Conservation (phyloP, 2,797 vertebrate genomes). For the Chloroceryle amazona region DNA sequence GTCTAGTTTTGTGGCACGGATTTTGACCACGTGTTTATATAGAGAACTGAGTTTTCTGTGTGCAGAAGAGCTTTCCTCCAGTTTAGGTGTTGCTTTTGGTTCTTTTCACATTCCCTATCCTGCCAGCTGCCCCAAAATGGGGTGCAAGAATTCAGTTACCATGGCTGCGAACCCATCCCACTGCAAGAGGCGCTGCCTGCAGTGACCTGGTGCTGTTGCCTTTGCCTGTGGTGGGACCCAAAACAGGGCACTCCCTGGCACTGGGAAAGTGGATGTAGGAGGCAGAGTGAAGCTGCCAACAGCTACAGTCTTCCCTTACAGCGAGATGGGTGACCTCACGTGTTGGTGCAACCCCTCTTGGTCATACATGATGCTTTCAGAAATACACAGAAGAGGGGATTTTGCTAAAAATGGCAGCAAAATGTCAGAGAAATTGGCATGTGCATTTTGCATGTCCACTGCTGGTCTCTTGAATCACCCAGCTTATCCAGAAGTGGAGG, state of each 20-base stretch:
- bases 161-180: not conserved
- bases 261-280: not conserved
- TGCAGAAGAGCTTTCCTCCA: not conserved
- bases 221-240: not conserved
- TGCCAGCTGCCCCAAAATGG: not conserved
- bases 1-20: not conserved
- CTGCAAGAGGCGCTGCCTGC: not conserved
- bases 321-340: not conserved
- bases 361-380: not conserved
- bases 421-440: not conserved
- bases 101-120: not conserved
- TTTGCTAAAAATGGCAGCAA: not conserved
- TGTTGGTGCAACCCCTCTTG: not conserved
- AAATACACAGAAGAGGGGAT: not conserved
- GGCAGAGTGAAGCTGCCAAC: not conserved
- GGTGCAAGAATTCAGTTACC: fast-evolving
- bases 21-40: not conserved
- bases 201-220: not conserved
- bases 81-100: not conserved
- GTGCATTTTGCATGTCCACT: not conserved
- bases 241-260: not conserved
- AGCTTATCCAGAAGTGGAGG: not conserved
- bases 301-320: not conserved
- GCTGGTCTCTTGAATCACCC: not conserved
- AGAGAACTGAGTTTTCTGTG: not conserved